Evolutionary conservation across 2,113 vertebrate species (phyloP).

Genomic region (Procavia capensis): DNA sequence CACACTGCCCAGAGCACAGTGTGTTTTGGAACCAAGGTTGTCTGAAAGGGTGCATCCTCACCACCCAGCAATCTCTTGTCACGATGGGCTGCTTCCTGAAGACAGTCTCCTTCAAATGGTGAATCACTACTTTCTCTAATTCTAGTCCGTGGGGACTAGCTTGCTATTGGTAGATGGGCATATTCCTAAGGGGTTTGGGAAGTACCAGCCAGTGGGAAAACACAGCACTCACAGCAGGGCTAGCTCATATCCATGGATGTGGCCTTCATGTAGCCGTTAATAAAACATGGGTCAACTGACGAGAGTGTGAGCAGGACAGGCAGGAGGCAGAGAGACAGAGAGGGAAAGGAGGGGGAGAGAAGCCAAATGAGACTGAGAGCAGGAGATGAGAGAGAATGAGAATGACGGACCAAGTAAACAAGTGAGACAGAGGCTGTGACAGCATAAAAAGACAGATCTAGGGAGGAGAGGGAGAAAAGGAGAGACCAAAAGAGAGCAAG

Average conservation of each 20-base stretch:
- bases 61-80: neutral
- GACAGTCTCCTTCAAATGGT: neutral
- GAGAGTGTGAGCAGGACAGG: neutral
- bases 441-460: neutral
- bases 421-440: too few relatives aligned
- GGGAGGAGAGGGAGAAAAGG: too few relatives aligned
- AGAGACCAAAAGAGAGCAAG: neutral
- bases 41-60: neutral
- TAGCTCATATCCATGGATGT: neutral
- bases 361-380: neutral
- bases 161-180: neutral
- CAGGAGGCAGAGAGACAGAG: neutral
- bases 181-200: neutral
- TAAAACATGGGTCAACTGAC: fast-evolving
- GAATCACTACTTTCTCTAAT: neutral
- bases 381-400: neutral
- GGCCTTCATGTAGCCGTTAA: neutral
- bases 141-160: neutral
- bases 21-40: fast-evolving
- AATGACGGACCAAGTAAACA: neutral
- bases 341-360: too few relatives aligned
- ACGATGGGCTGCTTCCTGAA: neutral
- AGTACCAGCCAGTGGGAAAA: neutral
- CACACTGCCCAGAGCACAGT: fast-evolving
- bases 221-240: neutral